Conservation (phyloP, 1,140 invertebrate genomes). For the Stegodyphus mimosarum region DNA sequence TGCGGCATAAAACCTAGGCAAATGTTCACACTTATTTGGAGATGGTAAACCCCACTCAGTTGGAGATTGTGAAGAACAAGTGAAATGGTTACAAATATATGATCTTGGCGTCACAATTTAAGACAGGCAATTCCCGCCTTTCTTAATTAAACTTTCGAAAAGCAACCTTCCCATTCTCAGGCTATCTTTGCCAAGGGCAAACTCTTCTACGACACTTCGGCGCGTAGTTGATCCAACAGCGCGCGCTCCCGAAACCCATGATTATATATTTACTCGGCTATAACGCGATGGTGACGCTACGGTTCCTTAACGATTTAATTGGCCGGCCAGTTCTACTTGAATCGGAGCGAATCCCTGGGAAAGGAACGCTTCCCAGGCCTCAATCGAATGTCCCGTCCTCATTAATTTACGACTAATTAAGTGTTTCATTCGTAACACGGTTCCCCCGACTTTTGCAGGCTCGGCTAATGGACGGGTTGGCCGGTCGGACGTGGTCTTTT, state of each 20-base stretch:
- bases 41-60: no score
- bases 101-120: no score
- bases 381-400: conserved; percentile 13
- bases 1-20: no score
- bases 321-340: not conserved
- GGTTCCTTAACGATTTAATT: conserved; percentile 16
- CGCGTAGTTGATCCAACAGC: conserved; percentile 2
- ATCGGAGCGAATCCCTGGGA: conserved; percentile 25
- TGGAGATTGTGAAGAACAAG: no score
- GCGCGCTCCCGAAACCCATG: conserved; percentile 4
- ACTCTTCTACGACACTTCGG: no score
- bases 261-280: conserved; percentile 8
- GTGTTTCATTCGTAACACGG: conserved; percentile 5
- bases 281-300: not conserved
- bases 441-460: conserved; percentile 3
- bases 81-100: no score
- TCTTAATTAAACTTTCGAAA: no score
- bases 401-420: conserved; percentile 24
- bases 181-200: no score
- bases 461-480: not conserved
- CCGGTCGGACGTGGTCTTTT: conserved; percentile 3
- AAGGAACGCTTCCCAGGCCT: conserved; percentile 18
- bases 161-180: no score
- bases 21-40: no score
- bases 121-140: no score